Evolutionary conservation across 2,797 vertebrate species (phyloP).

Genomic region (Gymnocypris eckloni): DNA sequence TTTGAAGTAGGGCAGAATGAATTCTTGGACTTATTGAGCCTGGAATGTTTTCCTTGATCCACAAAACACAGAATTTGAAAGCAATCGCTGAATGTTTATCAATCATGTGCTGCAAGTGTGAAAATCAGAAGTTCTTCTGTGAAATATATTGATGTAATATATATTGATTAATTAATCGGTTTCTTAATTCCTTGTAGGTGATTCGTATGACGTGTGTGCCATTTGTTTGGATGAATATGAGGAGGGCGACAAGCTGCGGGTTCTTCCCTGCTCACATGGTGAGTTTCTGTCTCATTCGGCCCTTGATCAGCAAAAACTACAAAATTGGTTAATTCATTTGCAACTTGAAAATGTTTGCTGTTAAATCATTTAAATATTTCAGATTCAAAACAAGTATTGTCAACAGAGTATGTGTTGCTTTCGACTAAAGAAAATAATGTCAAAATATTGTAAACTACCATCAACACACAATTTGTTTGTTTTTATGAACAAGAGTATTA

Average conservation of each 20-base stretch:
- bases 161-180: background rate
- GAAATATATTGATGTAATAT: background rate
- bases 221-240: conserved; percentile 97
- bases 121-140: conserved; percentile 56
- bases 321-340: background rate
- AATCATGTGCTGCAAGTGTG: conserved; percentile 4
- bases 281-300: conserved; percentile 56
- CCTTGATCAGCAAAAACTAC: background rate
- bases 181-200: conserved; percentile 76
- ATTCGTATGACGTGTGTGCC: conserved; percentile 93
- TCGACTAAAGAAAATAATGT: too few species aligned
- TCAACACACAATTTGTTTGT: background rate
- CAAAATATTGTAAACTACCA: background rate
- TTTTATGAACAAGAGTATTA: background rate
- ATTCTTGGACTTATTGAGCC: conserved; percentile 70
- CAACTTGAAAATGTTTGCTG: background rate
- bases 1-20: conserved; percentile 66
- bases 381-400: background rate
- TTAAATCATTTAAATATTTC: background rate
- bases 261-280: conserved; percentile 98
- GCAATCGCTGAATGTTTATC: background rate
- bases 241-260: conserved; percentile 94
- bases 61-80: background rate
- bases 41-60: background rate
- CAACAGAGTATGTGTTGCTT: background rate